These are phyloP conservation scores for Stigmatopora nigra DNA, from an alignment of 2,113 vertebrate genomes.

Conservation along the genomic window DNA sequence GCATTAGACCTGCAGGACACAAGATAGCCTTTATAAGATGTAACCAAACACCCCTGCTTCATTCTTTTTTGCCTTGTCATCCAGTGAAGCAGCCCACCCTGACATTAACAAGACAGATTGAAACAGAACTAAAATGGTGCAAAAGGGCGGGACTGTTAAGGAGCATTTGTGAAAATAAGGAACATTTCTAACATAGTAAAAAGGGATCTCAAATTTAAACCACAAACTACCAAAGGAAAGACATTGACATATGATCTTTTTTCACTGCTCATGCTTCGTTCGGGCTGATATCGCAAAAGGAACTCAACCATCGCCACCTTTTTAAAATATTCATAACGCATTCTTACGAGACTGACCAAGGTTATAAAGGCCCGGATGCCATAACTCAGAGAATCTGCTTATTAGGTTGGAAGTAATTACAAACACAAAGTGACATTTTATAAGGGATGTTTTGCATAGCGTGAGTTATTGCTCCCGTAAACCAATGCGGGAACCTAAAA, in stretches of 20 bases:
- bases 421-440: conserved; percentile 85
- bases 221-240: neutral
- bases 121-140: conserved; percentile 40
- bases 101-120: conserved; percentile 49
- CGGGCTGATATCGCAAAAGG: neutral
- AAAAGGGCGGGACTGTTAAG: neutral
- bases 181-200: neutral
- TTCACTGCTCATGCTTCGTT: conserved; percentile 26
- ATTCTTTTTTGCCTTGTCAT: conserved; percentile 24
- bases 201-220: no score
- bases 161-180: neutral
- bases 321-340: conserved; percentile 29
- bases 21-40: conserved; percentile 61
- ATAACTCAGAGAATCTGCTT: conserved; percentile 72
- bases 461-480: conserved; percentile 75
- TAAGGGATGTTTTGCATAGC: conserved; percentile 82
- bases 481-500: conserved; percentile 67
- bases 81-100: conserved; percentile 58
- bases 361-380: conserved; percentile 59
- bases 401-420: conserved; percentile 84
- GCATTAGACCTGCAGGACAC: conserved; percentile 63
- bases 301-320: conserved; percentile 42
- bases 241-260: conserved; percentile 10
- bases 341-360: conserved; percentile 26
- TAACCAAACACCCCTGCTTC: conserved; percentile 64